Conservation (phyloP, 2,797 vertebrate species). For the Danio albolineatus region DNA sequence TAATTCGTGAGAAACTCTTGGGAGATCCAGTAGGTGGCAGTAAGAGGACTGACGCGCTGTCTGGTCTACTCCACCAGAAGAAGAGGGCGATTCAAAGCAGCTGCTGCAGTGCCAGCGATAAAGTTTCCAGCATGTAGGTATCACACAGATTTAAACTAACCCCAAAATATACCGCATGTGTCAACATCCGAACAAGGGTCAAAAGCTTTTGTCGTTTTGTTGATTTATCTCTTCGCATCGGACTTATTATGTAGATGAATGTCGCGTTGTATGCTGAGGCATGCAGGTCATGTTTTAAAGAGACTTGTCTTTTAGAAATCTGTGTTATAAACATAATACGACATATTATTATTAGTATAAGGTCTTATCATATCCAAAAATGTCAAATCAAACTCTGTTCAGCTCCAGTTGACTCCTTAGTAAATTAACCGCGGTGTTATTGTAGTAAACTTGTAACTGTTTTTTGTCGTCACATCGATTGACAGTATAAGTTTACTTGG, state of each 20-base stretch:
- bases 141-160: not conserved
- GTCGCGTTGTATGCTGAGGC: not conserved
- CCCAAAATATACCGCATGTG: not conserved
- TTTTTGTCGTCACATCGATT: too few relatives aligned
- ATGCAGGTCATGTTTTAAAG: not conserved
- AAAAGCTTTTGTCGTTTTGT: not conserved
- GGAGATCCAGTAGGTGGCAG: constrained; percentile 4
- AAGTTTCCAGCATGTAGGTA: constrained; percentile 40
- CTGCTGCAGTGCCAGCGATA: constrained; percentile 10
- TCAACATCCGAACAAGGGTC: not conserved
- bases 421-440: too few relatives aligned
- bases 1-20: too few relatives aligned
- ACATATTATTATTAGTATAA: not conserved
- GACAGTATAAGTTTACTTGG: too few relatives aligned
- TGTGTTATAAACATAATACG: not conserved
- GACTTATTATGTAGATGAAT: not conserved
- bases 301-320: not conserved
- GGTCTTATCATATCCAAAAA: not conserved
- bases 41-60: not conserved
- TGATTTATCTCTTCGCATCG: not conserved
- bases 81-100: constrained; percentile 29
- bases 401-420: too few relatives aligned
- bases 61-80: not conserved
- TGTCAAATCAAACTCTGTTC: not conserved
- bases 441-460: too few relatives aligned